phyloP scores from a whole-genome alignment of 2,797 vertebrate species.

The Pristis pectinata region DNA sequence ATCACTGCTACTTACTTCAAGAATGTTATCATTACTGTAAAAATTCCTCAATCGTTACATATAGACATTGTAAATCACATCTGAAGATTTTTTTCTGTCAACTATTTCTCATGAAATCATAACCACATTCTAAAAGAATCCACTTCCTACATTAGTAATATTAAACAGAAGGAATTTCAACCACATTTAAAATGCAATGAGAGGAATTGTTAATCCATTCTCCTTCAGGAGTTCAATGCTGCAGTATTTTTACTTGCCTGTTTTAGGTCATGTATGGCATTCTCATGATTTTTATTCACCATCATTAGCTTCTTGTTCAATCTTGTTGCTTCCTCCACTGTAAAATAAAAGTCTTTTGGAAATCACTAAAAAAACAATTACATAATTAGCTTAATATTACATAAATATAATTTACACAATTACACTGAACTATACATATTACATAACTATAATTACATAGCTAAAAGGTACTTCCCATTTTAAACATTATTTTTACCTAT shows the following conservation, averaged over 20 bases:
- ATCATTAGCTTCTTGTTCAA: constrained; percentile 69
- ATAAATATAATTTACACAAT: too few species aligned
- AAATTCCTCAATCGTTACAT: constrained; percentile 21
- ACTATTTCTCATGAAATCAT: background rate
- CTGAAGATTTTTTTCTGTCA: background rate
- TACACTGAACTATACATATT: too few species aligned
- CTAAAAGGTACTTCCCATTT: background rate
- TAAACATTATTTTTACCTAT: background rate
- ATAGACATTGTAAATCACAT: constrained; percentile 22
- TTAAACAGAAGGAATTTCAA: background rate
- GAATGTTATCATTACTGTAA: constrained; percentile 14
- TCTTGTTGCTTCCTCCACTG: constrained; percentile 78
- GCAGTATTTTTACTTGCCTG: constrained; percentile 58
- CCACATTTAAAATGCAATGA: background rate
- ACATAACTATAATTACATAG: too few species aligned
- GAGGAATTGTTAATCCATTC: background rate
- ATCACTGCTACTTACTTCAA: constrained; percentile 13
- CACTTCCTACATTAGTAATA: background rate
- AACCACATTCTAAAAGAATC: constrained; percentile 6
- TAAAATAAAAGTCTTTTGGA: constrained; percentile 42
- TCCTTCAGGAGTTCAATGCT: background rate
- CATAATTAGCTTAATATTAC: too few species aligned
- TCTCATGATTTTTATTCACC: constrained; percentile 70
- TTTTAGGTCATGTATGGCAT: constrained; percentile 64
- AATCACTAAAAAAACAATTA: constrained; percentile 35